These are phyloP conservation scores for Drosophila eohydei DNA, from an alignment of 2,888 invertebrate genomes.

Conservation along the genomic window DNA sequence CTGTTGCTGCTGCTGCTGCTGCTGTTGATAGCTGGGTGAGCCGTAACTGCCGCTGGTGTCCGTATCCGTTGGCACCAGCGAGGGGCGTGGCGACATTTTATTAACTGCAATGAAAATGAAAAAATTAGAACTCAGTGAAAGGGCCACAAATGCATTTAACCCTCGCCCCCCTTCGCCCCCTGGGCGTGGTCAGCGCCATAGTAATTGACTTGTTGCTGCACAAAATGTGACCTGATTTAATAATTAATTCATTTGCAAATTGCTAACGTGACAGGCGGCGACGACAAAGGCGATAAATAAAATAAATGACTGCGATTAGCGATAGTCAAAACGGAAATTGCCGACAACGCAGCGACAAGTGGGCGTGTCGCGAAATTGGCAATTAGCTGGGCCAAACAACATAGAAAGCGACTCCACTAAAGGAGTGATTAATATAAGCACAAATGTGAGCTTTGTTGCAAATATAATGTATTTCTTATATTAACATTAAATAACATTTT, in stretches of 20 bases:
- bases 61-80: slow-evolving; percentile 86
- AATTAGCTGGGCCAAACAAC: slow-evolving; percentile 34
- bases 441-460: neutral
- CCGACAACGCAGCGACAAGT: slow-evolving; percentile 36
- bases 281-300: slow-evolving; percentile 63
- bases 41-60: slow-evolving; percentile 77
- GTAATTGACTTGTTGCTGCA: slow-evolving; percentile 56
- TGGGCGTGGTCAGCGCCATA: neutral
- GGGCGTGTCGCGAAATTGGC: slow-evolving; percentile 39
- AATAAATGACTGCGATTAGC: slow-evolving; percentile 58
- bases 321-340: slow-evolving; percentile 54
- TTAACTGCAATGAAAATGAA: slow-evolving; percentile 86
- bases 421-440: neutral
- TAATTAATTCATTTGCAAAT: slow-evolving; percentile 66
- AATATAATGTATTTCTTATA: neutral
- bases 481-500: neutral
- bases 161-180: neutral
- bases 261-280: slow-evolving; percentile 47
- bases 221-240: slow-evolving; percentile 55
- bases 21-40: slow-evolving; percentile 80
- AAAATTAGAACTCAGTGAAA: slow-evolving; percentile 8
- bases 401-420: neutral
- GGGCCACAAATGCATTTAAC: slow-evolving; percentile 45
- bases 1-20: slow-evolving; percentile 69
- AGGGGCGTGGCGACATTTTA: slow-evolving; percentile 89